A percentile compares a stretch with the other conserved stretches of the same genome.
Conservation (phyloP, 2,888 invertebrate species). For the Pimpla rufipes region DNA sequence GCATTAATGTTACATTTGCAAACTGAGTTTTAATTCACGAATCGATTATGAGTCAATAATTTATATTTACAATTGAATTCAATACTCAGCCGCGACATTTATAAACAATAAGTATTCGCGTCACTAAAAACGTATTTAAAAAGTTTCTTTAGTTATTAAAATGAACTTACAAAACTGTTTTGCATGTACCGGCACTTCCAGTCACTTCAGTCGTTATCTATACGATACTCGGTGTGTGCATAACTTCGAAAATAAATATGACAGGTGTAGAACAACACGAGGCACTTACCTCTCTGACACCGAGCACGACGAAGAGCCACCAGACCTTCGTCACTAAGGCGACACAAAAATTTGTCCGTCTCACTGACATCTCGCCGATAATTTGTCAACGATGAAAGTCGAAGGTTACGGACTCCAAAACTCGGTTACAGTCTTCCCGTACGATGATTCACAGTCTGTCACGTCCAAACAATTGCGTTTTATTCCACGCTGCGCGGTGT, state of each 20-base stretch:
- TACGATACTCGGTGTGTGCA: not conserved
- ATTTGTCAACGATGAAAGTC: not conserved
- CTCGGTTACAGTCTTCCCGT: not conserved
- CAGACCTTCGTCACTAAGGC: conserved; percentile 62
- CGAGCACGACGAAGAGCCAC: conserved; percentile 67
- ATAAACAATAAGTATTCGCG: not conserved
- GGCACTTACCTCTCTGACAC: conserved; percentile 67
- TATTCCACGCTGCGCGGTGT: conserved; percentile 26
- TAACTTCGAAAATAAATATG: not conserved
- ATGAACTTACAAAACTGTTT: not conserved
- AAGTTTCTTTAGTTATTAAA: no score
- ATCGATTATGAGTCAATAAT: not conserved
- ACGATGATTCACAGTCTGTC: conserved; percentile 26
- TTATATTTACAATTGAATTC: not conserved
- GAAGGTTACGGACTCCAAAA: not conserved
- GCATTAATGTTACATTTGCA: not conserved
- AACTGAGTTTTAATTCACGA: not conserved
- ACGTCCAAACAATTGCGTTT: conserved; percentile 37
- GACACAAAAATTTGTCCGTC: conserved; percentile 69
- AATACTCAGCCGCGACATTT: not conserved
- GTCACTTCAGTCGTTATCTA: not conserved
- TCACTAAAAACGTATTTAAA: not conserved
- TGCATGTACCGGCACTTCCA: not conserved
- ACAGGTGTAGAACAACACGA: conserved; percentile 19
- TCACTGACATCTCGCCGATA: conserved; percentile 69